Conservation (phyloP, 23 tunicate species). For the Corella eumyota region DNA sequence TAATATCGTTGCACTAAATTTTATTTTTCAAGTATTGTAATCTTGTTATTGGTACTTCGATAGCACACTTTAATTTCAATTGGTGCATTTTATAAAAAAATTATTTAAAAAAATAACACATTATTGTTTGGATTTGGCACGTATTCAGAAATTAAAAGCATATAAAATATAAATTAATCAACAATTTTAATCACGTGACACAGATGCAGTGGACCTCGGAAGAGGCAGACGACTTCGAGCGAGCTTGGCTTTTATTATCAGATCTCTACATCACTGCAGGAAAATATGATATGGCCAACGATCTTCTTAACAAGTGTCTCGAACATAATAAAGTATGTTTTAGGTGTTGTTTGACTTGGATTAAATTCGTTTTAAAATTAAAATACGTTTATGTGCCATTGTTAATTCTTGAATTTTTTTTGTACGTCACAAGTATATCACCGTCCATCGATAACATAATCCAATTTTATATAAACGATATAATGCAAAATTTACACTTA, state of each 20-base stretch:
- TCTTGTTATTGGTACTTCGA: too few species aligned
- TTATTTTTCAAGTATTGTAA: too few species aligned
- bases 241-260: conserved; percentile 74
- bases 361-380: background rate
- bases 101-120: background rate
- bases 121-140: background rate
- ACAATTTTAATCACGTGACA: too few species aligned
- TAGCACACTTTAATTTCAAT: too few species aligned
- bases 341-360: background rate
- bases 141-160: background rate
- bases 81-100: background rate
- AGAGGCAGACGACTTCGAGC: conserved; percentile 86
- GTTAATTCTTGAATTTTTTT: too few species aligned
- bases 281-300: conserved; percentile 83
- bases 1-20: too few species aligned
- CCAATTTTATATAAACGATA: too few species aligned
- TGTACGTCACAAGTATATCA: too few species aligned
- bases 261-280: conserved; percentile 75
- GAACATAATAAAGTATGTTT: conserved; percentile 72
- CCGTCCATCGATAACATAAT: too few species aligned
- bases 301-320: conserved; percentile 77
- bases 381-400: too few species aligned
- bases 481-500: too few species aligned
- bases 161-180: background rate
- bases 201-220: conserved; percentile 87